Percentiles rank a stretch among this genome's conserved stretches.
Evolutionary conservation across 2,797 vertebrate species (phyloP).

Genomic region (Enteromius afrohamiltoni): DNA sequence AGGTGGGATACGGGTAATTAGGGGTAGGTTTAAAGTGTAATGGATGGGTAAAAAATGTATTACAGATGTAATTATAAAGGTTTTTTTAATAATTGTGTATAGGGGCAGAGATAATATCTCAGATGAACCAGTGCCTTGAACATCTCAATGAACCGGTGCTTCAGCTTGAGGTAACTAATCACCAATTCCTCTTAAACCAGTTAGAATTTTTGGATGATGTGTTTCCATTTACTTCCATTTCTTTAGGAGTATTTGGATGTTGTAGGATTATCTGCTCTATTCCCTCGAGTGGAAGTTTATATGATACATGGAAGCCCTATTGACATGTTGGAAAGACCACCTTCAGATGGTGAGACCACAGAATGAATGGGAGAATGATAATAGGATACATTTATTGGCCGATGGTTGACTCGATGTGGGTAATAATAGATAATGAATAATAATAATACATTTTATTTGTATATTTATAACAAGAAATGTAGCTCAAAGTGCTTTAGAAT

Average conservation of each 20-base stretch:
- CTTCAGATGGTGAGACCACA: constrained; percentile 78
- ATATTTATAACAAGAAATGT: not conserved
- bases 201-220: constrained; percentile 3
- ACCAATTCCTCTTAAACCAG: not conserved
- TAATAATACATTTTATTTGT: not conserved
- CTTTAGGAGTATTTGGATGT: constrained; percentile 82
- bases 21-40: no score
- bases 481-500: not conserved
- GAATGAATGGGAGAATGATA: not conserved
- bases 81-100: not conserved
- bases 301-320: constrained; percentile 84
- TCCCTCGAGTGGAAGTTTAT: constrained; percentile 85
- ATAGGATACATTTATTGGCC: not conserved
- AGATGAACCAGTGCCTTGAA: constrained; percentile 84
- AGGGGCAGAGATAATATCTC: constrained; percentile 81
- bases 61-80: no score
- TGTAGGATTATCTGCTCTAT: constrained; percentile 79
- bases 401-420: not conserved
- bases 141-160: constrained; percentile 83
- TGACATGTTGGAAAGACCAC: constrained; percentile 82
- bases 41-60: no score
- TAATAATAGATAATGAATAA: not conserved
- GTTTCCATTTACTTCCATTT: constrained; percentile 9
- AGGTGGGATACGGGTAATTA: no score
- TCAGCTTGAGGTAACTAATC: constrained; percentile 78